Percentiles rank a stretch among this genome's conserved stretches.
Evolutionary conservation across 64 coral and sea anemone genomes (phyloP).

Genomic region (Montipora efflorescens): DNA sequence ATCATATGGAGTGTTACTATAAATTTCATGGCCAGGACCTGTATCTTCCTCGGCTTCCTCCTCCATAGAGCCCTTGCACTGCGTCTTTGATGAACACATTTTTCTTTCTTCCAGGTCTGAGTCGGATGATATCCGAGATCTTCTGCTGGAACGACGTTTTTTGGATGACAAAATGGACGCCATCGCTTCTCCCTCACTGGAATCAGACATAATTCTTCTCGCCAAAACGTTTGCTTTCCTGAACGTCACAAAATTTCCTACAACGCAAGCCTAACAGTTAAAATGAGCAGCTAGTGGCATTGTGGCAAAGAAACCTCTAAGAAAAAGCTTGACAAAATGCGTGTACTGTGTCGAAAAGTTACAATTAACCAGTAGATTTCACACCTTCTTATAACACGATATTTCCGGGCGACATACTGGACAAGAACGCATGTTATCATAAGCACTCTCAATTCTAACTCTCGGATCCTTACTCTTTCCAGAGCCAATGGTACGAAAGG

Average conservation of each 20-base stretch:
- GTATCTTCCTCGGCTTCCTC: background rate
- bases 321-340: background rate
- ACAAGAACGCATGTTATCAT: too few species aligned
- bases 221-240: background rate
- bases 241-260: background rate
- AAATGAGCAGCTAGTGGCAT: background rate
- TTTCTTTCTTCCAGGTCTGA: background rate
- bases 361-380: background rate
- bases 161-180: background rate
- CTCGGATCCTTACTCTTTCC: too few species aligned
- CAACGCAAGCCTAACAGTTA: background rate
- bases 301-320: background rate
- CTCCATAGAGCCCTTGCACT: background rate
- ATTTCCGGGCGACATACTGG: too few species aligned
- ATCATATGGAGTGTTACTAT: background rate
- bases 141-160: background rate
- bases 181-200: background rate
- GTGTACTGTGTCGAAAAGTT: too few species aligned
- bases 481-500: too few species aligned
- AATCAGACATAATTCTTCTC: background rate
- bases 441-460: too few species aligned
- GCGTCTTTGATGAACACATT: background rate
- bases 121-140: constrained; percentile 7
- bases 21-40: background rate
- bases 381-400: background rate